Percentiles rank a stretch among this genome's conserved stretches.
Evolutionary conservation across 2,888 invertebrate genomes (phyloP).

Genomic region (Acholoe squamosa): DNA sequence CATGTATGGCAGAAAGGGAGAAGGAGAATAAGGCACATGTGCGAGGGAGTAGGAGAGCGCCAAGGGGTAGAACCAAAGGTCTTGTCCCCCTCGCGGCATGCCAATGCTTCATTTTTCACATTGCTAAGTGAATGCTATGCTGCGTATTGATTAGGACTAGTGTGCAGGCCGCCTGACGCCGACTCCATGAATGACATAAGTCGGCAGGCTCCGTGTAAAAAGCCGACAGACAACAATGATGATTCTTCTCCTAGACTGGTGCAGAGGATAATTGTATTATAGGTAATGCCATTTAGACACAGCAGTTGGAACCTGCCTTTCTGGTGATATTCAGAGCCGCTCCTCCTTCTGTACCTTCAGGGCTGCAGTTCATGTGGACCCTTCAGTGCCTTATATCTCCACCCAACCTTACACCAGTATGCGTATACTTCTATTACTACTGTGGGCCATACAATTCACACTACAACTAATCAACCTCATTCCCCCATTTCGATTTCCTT

Average conservation of each 20-base stretch:
- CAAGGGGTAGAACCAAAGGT: slow-evolving; percentile 1
- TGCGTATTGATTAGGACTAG: slow-evolving; percentile 21
- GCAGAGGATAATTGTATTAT: slow-evolving; percentile 29
- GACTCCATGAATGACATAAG: slow-evolving; percentile 25
- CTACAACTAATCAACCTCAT: too few relatives aligned
- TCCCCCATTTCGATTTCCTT: too few relatives aligned
- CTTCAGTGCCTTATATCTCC: background rate
- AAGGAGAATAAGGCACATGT: background rate
- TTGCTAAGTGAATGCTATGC: background rate
- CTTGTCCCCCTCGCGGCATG: slow-evolving; percentile 20
- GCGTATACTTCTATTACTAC: too few relatives aligned
- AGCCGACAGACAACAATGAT: slow-evolving; percentile 10
- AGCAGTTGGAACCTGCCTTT: background rate
- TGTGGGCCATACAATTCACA: too few relatives aligned
- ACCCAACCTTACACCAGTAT: background rate
- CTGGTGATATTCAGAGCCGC: background rate
- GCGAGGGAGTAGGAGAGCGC: background rate
- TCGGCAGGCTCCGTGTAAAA: background rate
- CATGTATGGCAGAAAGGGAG: background rate
- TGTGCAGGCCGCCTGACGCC: background rate
- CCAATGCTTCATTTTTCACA: slow-evolving; percentile 27
- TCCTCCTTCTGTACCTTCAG: background rate
- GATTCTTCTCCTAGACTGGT: slow-evolving; percentile 8
- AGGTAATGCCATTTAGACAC: slow-evolving; percentile 17
- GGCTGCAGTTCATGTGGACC: too few relatives aligned